phyloP scores from a whole-genome alignment of 2,888 invertebrate genomes.

The Andrena camellia region DNA sequence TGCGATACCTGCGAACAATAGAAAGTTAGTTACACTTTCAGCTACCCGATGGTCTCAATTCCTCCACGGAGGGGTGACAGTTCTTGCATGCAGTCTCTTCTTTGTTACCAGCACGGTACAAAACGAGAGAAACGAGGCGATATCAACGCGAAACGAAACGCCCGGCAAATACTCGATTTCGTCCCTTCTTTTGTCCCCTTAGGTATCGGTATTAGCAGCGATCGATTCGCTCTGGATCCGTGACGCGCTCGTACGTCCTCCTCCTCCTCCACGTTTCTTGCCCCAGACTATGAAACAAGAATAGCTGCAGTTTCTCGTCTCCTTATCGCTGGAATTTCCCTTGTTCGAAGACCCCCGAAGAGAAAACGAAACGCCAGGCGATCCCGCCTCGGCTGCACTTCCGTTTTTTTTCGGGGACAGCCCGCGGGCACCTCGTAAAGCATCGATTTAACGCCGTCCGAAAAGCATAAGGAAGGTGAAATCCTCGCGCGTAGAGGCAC shows the following conservation, averaged over 20 bases:
- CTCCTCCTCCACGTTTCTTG: constrained; percentile 41
- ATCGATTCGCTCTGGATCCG: constrained; percentile 78
- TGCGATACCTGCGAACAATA: neutral
- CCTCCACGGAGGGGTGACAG: neutral
- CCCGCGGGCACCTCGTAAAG: neutral
- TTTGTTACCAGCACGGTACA: neutral
- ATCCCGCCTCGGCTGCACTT: neutral
- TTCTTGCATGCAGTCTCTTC: constrained; percentile 1
- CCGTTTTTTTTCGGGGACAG: constrained; percentile 2
- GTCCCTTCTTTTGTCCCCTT: constrained; percentile 68
- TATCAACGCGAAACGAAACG: constrained; percentile 74
- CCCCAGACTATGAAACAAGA: constrained; percentile 35
- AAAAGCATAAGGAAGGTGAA: neutral
- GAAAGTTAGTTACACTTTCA: constrained; percentile 8
- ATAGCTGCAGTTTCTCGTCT: constrained; percentile 48
- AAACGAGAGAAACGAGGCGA: constrained; percentile 19
- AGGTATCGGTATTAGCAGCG: constrained; percentile 77
- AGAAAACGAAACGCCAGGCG: constrained; percentile 25
- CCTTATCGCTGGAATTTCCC: constrained; percentile 19
- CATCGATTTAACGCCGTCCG: neutral
- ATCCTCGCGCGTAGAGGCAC: neutral
- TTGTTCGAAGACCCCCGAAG: constrained; percentile 27
- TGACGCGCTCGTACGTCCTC: constrained; percentile 48
- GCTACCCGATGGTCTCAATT: neutral
- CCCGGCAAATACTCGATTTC: constrained; percentile 77